Evolutionary conservation across 2,797 vertebrate species (phyloP), one percentile per base, ranked within the genome.

Genomic region (Rhadinocentrus ornatus): DNA sequence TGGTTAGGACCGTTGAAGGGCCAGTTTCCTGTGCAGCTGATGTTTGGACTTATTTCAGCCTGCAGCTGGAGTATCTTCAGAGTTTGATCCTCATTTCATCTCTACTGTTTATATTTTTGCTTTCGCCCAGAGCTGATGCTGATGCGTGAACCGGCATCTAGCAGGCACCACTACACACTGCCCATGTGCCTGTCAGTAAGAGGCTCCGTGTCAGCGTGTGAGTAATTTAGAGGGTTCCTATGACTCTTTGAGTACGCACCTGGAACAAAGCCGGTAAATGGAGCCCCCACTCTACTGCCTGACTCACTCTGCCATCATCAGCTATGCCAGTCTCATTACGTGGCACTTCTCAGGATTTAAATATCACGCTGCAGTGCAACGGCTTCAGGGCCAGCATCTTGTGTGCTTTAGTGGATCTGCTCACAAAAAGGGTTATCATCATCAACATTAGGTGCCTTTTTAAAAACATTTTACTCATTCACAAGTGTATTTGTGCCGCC

Each of bases 261-360:
- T 73, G 72, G 66, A 85, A 87, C 75, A 83, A 86, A 86, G 77
- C 75, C 72, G 73, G 86, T 75, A 87, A 89, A 81, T 11, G 35
- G 78, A 88, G 78, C 85, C 82, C 70, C 73, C 80, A 77, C 83
- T 90, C 71, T 29, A 46, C 41, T 13, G 26, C 29, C 69, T 86
- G 82, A 88, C 64, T 86, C 82, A 87, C 56, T 69, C 54, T 44
- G 62, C 63, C 77, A 83, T 79, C 52, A 18, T 69, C 63, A 29
- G 34, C 68, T 55, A 64, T 16, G 35, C 39, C 79, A 13, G 61
- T n/a, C 52, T 83, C 79, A 87, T 83, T 87, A 86, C 65, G 62
- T 11, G 71, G 16, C 68, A 73, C 82, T 86, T 72, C 86, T 67
- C 66, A 20, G 62, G 75, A 75, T 81, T 83, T 73, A 86, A 88